Conservation (phyloP, 2,888 invertebrate genomes). For the Lepidocyrtoides sp. region DNA sequence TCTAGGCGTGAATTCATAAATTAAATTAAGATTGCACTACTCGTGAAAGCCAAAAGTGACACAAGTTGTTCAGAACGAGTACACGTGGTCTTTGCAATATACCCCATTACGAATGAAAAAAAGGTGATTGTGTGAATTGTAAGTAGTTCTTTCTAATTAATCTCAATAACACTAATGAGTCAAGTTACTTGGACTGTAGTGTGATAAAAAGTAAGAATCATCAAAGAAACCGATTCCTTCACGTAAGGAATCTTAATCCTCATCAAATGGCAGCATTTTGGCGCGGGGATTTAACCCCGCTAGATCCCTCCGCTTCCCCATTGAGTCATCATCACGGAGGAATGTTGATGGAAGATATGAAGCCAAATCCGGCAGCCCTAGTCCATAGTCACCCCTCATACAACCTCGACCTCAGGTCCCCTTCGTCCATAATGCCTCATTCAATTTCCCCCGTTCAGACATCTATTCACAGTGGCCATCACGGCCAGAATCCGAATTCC, state of each 20-base stretch:
- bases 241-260: conserved; percentile 43
- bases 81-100: conserved; percentile 59
- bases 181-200: neutral
- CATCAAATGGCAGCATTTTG: conserved; percentile 82
- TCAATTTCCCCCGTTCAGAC: conserved; percentile 83
- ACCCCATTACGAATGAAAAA: conserved; percentile 25
- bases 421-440: conserved; percentile 79
- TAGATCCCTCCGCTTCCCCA: conserved; percentile 84
- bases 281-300: conserved; percentile 83
- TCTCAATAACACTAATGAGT: conserved; percentile 15
- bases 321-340: conserved; percentile 83
- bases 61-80: conserved; percentile 6
- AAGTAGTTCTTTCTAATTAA: neutral
- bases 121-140: neutral
- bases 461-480: conserved; percentile 77
- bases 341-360: conserved; percentile 84
- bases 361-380: conserved; percentile 79
- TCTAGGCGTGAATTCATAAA: neutral
- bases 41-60: conserved; percentile 7
- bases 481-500: conserved; percentile 76
- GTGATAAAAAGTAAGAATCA: neutral
- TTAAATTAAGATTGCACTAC: conserved; percentile 2
- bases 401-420: conserved; percentile 84
- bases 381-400: conserved; percentile 85
- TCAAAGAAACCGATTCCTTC: conserved; percentile 24